Evolutionary conservation across 2,797 vertebrate species (phyloP).

Genomic region (Siniperca undulata): DNA sequence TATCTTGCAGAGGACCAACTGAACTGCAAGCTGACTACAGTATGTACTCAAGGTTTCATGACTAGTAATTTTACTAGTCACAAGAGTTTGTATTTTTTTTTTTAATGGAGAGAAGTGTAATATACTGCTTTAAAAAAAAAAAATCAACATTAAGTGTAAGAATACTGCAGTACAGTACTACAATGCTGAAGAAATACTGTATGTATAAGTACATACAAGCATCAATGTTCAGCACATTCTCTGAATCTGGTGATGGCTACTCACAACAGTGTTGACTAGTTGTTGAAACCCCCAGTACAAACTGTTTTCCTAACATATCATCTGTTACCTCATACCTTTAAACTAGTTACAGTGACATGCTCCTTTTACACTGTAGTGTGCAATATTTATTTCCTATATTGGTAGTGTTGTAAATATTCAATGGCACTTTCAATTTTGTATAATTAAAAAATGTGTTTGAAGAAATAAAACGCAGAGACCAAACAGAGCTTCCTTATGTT

Average conservation of each 20-base stretch:
- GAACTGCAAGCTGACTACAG: constrained; percentile 7
- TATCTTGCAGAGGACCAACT: constrained; percentile 19
- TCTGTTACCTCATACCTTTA: constrained; percentile 60
- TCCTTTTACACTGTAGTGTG: constrained; percentile 74
- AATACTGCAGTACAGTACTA: not conserved
- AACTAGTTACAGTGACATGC: constrained; percentile 11
- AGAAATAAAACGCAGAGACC: constrained; percentile 31
- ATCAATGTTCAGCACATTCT: not conserved
- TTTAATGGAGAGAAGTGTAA: not conserved
- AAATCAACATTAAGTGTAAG: not conserved
- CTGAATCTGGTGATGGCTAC: not conserved
- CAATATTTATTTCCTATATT: constrained; percentile 85
- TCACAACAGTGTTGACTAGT: not conserved
- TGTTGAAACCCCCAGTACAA: not conserved
- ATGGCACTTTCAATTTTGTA: constrained; percentile 80
- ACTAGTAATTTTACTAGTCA: not conserved
- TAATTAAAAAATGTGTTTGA: constrained; percentile 23
- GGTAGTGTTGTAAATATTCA: constrained; percentile 37
- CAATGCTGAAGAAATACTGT: not conserved
- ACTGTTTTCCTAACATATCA: constrained; percentile 16
- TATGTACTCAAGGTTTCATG: not conserved
- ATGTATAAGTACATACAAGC: not conserved
- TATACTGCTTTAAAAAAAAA: not conserved
- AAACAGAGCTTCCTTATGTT: not conserved
- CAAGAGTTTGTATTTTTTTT: not conserved